Evolutionary conservation across 2,888 invertebrate species (phyloP), one percentile per base, ranked within the genome.

Genomic region (Zelleria hepariella): DNA sequence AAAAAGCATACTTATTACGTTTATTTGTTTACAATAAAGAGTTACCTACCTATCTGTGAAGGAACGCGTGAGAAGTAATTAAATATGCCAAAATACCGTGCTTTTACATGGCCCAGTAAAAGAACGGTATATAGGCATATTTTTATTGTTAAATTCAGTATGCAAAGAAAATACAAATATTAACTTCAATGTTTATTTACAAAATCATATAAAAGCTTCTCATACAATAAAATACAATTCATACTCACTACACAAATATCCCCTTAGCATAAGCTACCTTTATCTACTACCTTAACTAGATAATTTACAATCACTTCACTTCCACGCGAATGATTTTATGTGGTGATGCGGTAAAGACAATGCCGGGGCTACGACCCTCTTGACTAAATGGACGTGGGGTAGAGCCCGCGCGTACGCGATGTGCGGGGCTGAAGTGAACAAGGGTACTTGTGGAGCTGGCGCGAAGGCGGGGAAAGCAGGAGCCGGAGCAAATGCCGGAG

Each of bases 311-410:
- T 51, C 18, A 61, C 63, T 63, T 82, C 68, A 86, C 75, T 87
- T 84, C 86, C 86, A 87, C 62, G 84, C 84, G 1, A 42, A 10
- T 42, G 32, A 42, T 15, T 25, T 25, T 6, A 15, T 21, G 4
- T 25, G 24, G 1, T 8, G 77, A 8, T 72, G 65, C 2, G 80
- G 78, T 18, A 27, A 57, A 23, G 18, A 74, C 66, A 42, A 15
- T 32, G 72, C 66, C 6, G 77, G 78, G 10, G 75, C 72, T 3
- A 66, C 68, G 7, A 71, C 58, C 49, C 68, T 67, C 57, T 72
- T 74, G 26, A 69, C 82, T 8, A 85, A 76, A 67, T 82, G 88
- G 58, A 89, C 74, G 68, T 86, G 85, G 62, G 89, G 89, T 47
- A 86, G 74, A 15, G 84, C 77, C 61, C 67, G 75, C 60, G 62